phyloP scores from a whole-genome alignment of 2,797 vertebrate species.

The Mareca penelope region DNA sequence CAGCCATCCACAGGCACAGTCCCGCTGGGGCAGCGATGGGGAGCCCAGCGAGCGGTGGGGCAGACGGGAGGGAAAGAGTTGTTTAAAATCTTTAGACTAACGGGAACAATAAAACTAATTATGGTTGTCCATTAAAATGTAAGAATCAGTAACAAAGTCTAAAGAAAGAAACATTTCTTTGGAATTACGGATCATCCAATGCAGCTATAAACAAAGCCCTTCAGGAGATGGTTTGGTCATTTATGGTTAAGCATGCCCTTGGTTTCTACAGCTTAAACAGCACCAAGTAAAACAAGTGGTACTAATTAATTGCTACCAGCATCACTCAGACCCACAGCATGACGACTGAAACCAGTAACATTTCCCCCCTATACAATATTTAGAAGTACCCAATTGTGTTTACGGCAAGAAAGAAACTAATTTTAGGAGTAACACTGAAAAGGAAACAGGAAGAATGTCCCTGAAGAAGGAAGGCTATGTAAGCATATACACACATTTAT shows the following conservation, averaged over 20 bases:
- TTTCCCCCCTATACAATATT: not conserved
- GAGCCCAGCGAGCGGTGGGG: rapidly evolving
- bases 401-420: constrained; percentile 27
- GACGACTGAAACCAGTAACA: not conserved
- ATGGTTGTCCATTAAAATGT: not conserved
- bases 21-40: rapidly evolving
- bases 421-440: constrained; percentile 35
- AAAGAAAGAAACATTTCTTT: not conserved
- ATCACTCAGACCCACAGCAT: not conserved
- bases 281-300: not conserved
- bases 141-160: not conserved
- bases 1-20: not conserved
- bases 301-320: not conserved
- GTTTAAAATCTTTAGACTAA: not conserved
- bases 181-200: not conserved
- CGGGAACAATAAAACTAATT: not conserved
- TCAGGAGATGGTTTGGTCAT: not conserved
- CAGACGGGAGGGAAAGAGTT: not conserved
- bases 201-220: not conserved
- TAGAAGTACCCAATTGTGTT: not conserved
- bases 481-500: not conserved
- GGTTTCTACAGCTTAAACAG: not conserved
- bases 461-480: not conserved
- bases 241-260: not conserved
- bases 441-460: constrained; percentile 38